phyloP scores from a whole-genome alignment of 37 sponge, comb jelly and placozoan genomes.

The Ephydatia muelleri region DNA sequence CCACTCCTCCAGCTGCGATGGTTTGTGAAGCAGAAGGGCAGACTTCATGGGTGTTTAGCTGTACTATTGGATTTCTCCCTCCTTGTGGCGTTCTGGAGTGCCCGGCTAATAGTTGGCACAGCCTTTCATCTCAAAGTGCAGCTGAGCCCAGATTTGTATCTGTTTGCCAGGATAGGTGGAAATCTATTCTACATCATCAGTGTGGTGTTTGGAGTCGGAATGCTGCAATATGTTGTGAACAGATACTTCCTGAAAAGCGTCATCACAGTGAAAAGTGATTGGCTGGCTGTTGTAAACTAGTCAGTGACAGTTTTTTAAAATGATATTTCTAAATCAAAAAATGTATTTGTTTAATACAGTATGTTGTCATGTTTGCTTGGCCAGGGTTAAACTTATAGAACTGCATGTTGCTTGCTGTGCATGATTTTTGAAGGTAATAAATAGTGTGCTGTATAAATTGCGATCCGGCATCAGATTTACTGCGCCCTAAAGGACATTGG shows the following conservation, averaged over 20 bases:
- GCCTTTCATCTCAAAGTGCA: slow-evolving; percentile 38
- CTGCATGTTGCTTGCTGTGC: too few species aligned
- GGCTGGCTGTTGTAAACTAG: not conserved
- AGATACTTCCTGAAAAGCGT: slow-evolving; percentile 20
- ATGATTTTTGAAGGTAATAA: too few species aligned
- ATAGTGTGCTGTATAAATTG: too few species aligned
- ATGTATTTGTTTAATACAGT: too few species aligned
- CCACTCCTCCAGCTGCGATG: slow-evolving; percentile 81
- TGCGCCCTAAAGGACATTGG: too few species aligned
- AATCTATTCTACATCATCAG: slow-evolving; percentile 67
- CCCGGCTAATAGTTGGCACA: slow-evolving; percentile 58
- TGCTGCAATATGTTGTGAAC: slow-evolving; percentile 5
- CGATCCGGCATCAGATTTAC: too few species aligned
- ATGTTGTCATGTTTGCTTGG: too few species aligned
- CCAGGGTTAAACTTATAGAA: too few species aligned
- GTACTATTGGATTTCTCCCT: slow-evolving; percentile 42
- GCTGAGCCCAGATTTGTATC: slow-evolving; percentile 36
- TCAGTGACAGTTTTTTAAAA: too few species aligned
- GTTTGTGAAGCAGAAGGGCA: slow-evolving; percentile 60
- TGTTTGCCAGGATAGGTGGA: slow-evolving; percentile 54
- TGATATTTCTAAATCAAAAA: too few species aligned
- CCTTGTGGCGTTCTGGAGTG: slow-evolving; percentile 23
- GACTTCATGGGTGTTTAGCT: slow-evolving; percentile 37
- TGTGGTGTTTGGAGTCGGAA: slow-evolving; percentile 59
- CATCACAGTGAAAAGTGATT: not conserved